Percentiles rank a stretch among this genome's conserved stretches.
Conservation (phyloP, 2,888 invertebrate species). For the Sclerodermus sp. region DNA sequence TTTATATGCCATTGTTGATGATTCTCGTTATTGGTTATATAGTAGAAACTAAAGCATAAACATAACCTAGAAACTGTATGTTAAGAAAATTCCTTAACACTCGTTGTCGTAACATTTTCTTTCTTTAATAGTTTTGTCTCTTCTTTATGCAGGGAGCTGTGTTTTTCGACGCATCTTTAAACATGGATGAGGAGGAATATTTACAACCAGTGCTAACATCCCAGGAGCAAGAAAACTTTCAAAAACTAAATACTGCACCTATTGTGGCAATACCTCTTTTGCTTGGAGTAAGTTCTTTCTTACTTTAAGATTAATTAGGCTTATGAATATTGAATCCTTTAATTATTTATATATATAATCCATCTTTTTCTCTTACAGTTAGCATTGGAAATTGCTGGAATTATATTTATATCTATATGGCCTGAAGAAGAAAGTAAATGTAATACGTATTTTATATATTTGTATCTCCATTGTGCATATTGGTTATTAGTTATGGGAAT, state of each 20-base stretch:
- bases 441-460: constrained; percentile 50
- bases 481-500: constrained; percentile 46
- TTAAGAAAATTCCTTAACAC: no score
- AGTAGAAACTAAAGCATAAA: neutral
- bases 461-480: constrained; percentile 50
- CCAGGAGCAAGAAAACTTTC: constrained; percentile 43
- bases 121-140: constrained; percentile 13
- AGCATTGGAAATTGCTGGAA: constrained; percentile 46
- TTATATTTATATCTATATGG: constrained; percentile 50
- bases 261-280: constrained; percentile 42
- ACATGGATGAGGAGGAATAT: constrained; percentile 53
- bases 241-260: constrained; percentile 44
- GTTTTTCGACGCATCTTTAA: constrained; percentile 44
- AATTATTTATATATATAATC: neutral
- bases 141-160: constrained; percentile 36
- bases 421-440: constrained; percentile 49
- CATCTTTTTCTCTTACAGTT: constrained; percentile 36
- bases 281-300: constrained; percentile 43
- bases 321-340: neutral
- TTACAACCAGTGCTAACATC: constrained; percentile 46
- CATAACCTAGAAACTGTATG: constrained; percentile 5
- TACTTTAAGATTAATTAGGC: no score
- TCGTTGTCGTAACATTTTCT: no score
- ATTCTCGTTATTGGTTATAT: no score
- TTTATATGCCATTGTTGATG: no score